Conservation (phyloP, 2,113 vertebrate genomes). For the Trematocara unimaculatum region DNA sequence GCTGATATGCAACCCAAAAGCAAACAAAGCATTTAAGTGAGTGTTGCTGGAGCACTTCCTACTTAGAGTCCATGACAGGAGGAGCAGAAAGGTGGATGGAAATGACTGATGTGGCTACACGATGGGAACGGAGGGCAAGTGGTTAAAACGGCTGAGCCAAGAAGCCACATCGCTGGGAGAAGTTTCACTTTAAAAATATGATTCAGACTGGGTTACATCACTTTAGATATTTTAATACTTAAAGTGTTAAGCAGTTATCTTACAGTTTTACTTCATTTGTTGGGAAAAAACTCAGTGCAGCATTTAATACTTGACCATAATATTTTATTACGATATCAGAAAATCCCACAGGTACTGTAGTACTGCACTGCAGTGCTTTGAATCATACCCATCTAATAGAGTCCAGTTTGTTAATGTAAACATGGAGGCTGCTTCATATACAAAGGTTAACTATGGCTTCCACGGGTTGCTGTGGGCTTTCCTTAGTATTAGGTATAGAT, state of each 20-base stretch:
- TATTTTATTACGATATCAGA: background rate
- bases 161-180: accelerated
- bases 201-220: background rate
- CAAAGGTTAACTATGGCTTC: background rate
- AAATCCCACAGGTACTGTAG: background rate
- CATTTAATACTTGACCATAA: background rate
- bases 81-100: background rate
- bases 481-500: accelerated
- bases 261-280: background rate
- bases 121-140: accelerated
- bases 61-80: accelerated
- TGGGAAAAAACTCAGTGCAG: background rate
- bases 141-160: accelerated
- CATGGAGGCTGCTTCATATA: background rate
- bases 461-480: background rate
- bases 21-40: accelerated
- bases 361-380: background rate
- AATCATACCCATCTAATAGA: accelerated
- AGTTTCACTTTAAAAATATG: background rate
- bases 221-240: background rate
- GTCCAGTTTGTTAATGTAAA: background rate
- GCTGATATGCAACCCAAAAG: background rate
- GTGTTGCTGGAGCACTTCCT: background rate
- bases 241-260: background rate
- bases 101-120: background rate